Base-by-base conservation (phyloP, 1,140 invertebrate genomes). In the Dreissena rostriformis region DNA sequence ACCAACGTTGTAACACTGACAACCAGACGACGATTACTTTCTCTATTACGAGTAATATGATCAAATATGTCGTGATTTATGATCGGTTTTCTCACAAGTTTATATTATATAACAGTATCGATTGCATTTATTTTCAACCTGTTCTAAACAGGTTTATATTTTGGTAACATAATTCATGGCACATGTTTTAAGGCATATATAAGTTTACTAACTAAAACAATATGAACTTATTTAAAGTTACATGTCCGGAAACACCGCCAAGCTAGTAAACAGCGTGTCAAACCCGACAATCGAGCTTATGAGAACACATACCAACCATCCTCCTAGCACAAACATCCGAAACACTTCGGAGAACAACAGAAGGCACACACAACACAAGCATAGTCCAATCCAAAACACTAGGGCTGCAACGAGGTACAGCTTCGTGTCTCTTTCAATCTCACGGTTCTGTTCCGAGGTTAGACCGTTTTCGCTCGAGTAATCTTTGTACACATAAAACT, bases 401-500 rank as follows among this genome's bases (percentile, higher is more conserved):
- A 82, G 39, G 0, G 61, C 80, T 19, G 57, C 72, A 4, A 82
- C 22, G n/a, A 82, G 15, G 68, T 75, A 29, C 14, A 73, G n/a
- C 49, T 72, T 74, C 11, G 63, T 65, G 28, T 75, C 72, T 39
- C 71, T 74, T 22, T 82, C 71, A 14, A 82, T 82, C 57, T 82
- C 80, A 0, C 51, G 49, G 53, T 74, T 75, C 29, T 82, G 80
- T 11, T 53, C 71, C 14, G 51, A 7, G 6, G 29, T 75, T 51
- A 67, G 75, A 53, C 71, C 71, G 19, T 65, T 82, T 5, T 26
- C 1, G 0, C n/a, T 15, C 4, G 7, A n/a, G 51, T 52, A 73
- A 1, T 75, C 24, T 19, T 63, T 72, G 28, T 84, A 75, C 26
- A 29, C 22, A 81, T 92, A 92, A 84, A 89, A 91, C 17, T 80